Conservation (phyloP, 2,113 vertebrate genomes). For the Embiotoca jacksoni region DNA sequence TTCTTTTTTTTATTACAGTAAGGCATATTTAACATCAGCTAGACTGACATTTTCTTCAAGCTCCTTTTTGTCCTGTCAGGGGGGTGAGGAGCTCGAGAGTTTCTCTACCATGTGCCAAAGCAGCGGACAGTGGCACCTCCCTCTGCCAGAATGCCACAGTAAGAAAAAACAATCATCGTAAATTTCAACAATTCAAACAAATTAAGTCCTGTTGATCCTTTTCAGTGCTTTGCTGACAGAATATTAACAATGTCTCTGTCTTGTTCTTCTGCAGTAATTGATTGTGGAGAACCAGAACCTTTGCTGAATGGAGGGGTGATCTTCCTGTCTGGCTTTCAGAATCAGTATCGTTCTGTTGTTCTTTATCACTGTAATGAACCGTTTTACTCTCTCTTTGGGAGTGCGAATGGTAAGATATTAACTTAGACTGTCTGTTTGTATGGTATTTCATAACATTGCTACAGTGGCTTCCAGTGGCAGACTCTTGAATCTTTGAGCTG, state of each 20-base stretch:
- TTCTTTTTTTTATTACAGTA: not conserved
- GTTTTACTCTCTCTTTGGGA: conserved; percentile 67
- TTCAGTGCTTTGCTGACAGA: not conserved
- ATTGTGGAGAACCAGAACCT: conserved; percentile 77
- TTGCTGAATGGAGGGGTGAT: conserved; percentile 74
- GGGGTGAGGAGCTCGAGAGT: conserved; percentile 66
- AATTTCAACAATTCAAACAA: not conserved
- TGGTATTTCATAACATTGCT: too few relatives aligned
- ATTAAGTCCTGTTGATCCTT: not conserved
- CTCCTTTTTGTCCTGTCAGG: conserved; percentile 53
- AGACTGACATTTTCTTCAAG: not conserved
- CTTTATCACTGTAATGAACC: conserved; percentile 81
- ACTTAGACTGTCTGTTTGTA: too few relatives aligned
- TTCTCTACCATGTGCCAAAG: conserved; percentile 78
- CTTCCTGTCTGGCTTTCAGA: conserved; percentile 70
- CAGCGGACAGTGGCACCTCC: conserved; percentile 77
- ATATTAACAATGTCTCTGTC: not conserved
- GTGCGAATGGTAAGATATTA: conserved; percentile 46
- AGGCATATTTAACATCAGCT: not conserved
- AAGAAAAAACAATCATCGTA: conserved; percentile 21
- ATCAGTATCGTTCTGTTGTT: conserved; percentile 79
- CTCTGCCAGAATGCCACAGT: conserved; percentile 84
- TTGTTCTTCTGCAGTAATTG: conserved; percentile 73
- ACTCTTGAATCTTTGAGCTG: too few relatives aligned
- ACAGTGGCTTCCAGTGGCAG: too few relatives aligned